phyloP scores from a whole-genome alignment of 1,140 invertebrate species.

The Drosophila kurseongensis region DNA sequence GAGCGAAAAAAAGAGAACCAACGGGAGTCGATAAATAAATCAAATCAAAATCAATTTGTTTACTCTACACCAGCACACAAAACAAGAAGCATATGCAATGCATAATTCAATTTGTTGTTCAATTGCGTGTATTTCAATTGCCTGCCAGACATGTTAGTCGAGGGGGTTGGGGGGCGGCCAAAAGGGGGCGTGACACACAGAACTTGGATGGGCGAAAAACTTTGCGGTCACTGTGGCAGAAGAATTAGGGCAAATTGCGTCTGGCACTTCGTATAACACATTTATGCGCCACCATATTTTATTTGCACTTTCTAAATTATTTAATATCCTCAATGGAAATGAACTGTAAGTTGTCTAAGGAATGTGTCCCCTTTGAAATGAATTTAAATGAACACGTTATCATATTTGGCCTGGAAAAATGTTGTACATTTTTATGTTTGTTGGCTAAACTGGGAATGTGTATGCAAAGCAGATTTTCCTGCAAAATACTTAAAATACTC shows the following conservation, averaged over 20 bases:
- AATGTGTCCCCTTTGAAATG: constrained; percentile 12
- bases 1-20: constrained; percentile 4
- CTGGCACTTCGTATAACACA: constrained; percentile 27
- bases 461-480: background rate
- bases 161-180: background rate
- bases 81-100: constrained; percentile 65
- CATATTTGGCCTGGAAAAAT: constrained; percentile 13
- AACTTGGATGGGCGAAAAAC: constrained; percentile 30
- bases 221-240: constrained; percentile 50
- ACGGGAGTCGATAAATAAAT: constrained; percentile 69
- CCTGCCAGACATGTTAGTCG: constrained; percentile 52
- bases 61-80: constrained; percentile 52
- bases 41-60: constrained; percentile 82
- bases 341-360: constrained; percentile 20
- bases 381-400: constrained; percentile 14
- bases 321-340: constrained; percentile 36
- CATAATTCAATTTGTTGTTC: constrained; percentile 80
- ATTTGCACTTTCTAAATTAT: constrained; percentile 37
- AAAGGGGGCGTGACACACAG: constrained; percentile 1
- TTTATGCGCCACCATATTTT: constrained; percentile 30
- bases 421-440: background rate
- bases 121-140: constrained; percentile 77
- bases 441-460: background rate
- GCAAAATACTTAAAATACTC: constrained; percentile 19
- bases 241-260: constrained; percentile 44